Percentiles rank a stretch among this genome's conserved stretches.
These are phyloP conservation scores for Astreopora myriophthalma DNA, from an alignment of 64 coral and sea anemone genomes.

Conservation along the genomic window DNA sequence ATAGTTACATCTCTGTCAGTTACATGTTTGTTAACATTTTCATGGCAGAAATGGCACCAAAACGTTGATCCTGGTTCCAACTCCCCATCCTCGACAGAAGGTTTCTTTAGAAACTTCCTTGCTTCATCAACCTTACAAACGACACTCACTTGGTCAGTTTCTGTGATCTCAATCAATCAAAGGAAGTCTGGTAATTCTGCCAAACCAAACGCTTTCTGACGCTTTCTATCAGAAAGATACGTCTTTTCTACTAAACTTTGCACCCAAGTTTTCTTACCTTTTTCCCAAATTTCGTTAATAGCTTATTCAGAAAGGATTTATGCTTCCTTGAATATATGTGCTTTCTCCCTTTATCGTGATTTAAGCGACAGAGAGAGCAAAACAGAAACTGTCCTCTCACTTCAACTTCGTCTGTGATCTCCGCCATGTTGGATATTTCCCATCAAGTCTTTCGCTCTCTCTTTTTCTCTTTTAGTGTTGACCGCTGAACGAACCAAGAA, in stretches of 20 bases:
- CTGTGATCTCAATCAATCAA: background rate
- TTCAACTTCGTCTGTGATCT: constrained; percentile 10
- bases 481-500: too few relatives aligned
- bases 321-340: constrained; percentile 86
- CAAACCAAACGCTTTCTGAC: too few relatives aligned
- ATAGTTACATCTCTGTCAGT: constrained; percentile 89
- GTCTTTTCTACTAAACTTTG: background rate
- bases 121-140: constrained; percentile 76
- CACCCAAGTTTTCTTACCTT: constrained; percentile 40
- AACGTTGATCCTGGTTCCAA: constrained; percentile 94
- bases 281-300: constrained; percentile 78
- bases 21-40: constrained; percentile 81
- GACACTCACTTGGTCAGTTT: background rate
- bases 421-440: constrained; percentile 65
- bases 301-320: constrained; percentile 52
- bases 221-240: too few relatives aligned
- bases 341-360: constrained; percentile 89
- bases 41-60: constrained; percentile 97
- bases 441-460: background rate
- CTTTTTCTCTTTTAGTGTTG: too few relatives aligned
- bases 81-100: constrained; percentile 90
- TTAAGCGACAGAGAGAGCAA: constrained; percentile 80
- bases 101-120: constrained; percentile 74
- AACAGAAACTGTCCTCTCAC: constrained; percentile 49
- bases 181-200: background rate